Evolutionary conservation across 2,797 vertebrate species (phyloP), one percentile per base, ranked within the genome.

Genomic region (Muscicapa striata): DNA sequence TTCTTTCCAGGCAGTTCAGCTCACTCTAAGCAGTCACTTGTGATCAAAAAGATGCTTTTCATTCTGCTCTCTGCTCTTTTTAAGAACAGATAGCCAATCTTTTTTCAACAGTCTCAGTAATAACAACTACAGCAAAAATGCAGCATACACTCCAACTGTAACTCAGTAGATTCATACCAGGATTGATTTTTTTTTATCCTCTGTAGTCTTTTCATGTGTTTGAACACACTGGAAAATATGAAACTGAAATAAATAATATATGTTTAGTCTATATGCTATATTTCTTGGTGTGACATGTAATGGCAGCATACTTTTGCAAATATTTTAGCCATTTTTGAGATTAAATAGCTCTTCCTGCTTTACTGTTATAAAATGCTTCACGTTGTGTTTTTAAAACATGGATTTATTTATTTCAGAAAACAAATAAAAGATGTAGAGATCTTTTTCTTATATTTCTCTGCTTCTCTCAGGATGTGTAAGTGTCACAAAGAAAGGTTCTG

Each of bases 181-280:
- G 17, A 78, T 55, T 59, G 75, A 87, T 78, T 91, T 92, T 94
- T 94, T 84, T 84, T 85, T 10, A 7, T 78, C 40, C 17, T 66
- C 59, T 92, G 48, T 14, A 62, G 6, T 62, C 58, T 19, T 29
- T 87, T 45, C 55, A 26, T 62, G 17, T 55, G 14, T 54, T 86
- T 63, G 18, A 78, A 72, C 40, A 48, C 26, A 64, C 0, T 23
- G 26, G 27, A 85, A 92, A 89, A 68, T 19, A 55, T 6, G 9
- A 55, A 85, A 89, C 81, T 55, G n/a, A 26, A 81, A 38, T 54
- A 69, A 93, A 90, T 62, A 68, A n/a, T 76, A 38, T 54, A 32
- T 61, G 36, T 72, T 81, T 79, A 48, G 8, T 59, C 38, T 87
- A 24, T 34, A 45, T 49, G 27, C 21, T 57, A 4, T 78, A 5